These are phyloP conservation scores for Hyla sarda DNA, from an alignment of 2,113 vertebrate species.

Conservation along the genomic window DNA sequence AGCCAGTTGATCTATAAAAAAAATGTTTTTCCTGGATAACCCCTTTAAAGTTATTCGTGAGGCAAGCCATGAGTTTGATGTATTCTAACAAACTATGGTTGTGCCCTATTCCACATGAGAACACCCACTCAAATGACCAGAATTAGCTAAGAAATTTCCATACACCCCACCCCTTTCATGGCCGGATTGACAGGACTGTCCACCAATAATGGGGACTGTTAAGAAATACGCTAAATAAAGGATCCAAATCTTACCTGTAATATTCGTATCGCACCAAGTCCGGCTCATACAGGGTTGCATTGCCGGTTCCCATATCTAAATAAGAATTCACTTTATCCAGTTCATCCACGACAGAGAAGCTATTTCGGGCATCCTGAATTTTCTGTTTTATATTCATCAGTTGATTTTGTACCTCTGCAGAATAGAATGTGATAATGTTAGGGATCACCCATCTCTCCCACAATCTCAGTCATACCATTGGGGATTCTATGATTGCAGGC, in stretches of 20 bases:
- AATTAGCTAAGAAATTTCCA: neutral
- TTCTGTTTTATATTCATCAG: constrained; percentile 65
- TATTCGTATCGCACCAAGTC: neutral
- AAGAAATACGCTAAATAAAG: no score
- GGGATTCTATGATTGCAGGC: no score
- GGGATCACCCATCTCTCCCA: no score
- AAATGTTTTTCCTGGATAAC: no score
- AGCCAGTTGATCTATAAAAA: no score
- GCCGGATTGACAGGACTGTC: no score
- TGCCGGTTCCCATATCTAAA: neutral
- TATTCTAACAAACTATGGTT: no score
- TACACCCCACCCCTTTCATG: no score
- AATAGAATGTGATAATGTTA: neutral
- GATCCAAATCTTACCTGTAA: constrained; percentile 71
- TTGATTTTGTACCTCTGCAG: constrained; percentile 68
- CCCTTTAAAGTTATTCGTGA: no score
- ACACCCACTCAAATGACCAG: neutral
- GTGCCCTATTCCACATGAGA: no score
- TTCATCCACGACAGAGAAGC: constrained; percentile 24
- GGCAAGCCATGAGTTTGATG: no score
- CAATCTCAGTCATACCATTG: no score
- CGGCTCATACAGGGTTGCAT: neutral
- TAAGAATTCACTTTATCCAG: constrained; percentile 34
- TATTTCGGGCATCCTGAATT: constrained; percentile 62
- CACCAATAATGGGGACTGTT: neutral